Conservation (phyloP, 2,797 vertebrate species). For the Thripadectes ignobilis region DNA sequence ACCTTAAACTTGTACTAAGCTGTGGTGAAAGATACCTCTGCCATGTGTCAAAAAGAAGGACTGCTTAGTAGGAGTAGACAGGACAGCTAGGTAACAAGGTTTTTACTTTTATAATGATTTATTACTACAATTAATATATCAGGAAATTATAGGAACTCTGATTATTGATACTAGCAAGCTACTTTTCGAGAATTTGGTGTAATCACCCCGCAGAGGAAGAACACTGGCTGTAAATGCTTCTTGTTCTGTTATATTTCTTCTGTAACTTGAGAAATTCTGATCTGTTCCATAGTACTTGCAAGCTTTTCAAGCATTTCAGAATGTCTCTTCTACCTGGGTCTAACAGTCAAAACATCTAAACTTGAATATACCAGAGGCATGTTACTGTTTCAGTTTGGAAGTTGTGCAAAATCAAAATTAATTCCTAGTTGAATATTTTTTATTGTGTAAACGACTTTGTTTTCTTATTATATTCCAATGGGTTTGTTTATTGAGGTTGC, state of each 20-base stretch:
- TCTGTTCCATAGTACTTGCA: background rate
- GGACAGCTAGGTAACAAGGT: background rate
- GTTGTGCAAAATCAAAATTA: background rate
- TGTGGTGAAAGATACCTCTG: background rate
- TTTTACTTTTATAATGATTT: background rate
- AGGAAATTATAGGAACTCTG: background rate
- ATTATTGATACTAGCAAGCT: background rate
- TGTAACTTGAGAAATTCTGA: background rate
- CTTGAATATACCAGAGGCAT: background rate
- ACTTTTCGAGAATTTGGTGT: background rate
- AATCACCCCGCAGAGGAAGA: background rate
- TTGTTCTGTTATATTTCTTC: background rate
- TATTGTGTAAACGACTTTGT: background rate
- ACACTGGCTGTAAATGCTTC: background rate
- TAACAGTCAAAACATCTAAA: background rate
- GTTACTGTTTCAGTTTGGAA: background rate
- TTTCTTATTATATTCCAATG: background rate
- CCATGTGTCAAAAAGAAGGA: background rate
- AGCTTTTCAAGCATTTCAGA: background rate
- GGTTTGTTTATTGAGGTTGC: background rate
- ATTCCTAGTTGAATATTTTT: background rate
- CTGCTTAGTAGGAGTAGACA: background rate
- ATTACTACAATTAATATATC: background rate
- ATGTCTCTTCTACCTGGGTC: background rate
- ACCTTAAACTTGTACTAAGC: background rate